Evolutionary conservation across 37 sponge, comb jelly and placozoan genomes (phyloP), one percentile per base, ranked within the genome.

Genomic region (Aplysina aerophoba): DNA sequence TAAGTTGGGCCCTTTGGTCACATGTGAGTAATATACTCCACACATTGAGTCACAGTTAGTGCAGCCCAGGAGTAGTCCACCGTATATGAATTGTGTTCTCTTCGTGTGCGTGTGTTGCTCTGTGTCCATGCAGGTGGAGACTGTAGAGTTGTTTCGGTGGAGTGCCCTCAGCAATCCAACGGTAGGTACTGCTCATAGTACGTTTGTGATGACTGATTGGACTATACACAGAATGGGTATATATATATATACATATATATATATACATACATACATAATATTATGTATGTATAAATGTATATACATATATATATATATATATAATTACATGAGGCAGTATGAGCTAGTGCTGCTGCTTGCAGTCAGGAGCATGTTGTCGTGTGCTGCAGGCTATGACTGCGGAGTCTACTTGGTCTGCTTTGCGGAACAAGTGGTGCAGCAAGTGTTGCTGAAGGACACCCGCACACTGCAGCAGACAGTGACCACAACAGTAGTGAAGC

Each of bases 341-440:
- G 4, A 1, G 8, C 22, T 17, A 14, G 40, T 38, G 21, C 12
- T 34, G 21, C 1, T 11, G 21, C 25, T 39, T 59, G 16, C 25
- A 8, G 16, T 81, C 36, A n/a, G n/a, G n/a, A n/a, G n/a, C n/a
- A n/a, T n/a, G n/a, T n/a, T n/a, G n/a, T 13, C 59, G 20, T 15
- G 16, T 34, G 1, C 34, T 68, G 20, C 61, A 92, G 92, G 74
- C 6, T 55, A 85, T 82, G 92, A 92, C 73, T 92, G 92, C 82
- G 92, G 92, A 0, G 92, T 92, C 63, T 92, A 88, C 34, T 60
- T 61, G 8, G 2, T 88, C 73, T 85, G 81, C 59, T 92, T 88
- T 83, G 92, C 86, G 0, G 80, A 83, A 35, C 34, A 69, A 30
- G 17, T 69, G 71, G 34, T 69, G 28, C 28, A 27, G 4, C 28